Evolutionary conservation across 2,113 vertebrate genomes (phyloP).

Genomic region (Periophthalmodon schlosseri): DNA sequence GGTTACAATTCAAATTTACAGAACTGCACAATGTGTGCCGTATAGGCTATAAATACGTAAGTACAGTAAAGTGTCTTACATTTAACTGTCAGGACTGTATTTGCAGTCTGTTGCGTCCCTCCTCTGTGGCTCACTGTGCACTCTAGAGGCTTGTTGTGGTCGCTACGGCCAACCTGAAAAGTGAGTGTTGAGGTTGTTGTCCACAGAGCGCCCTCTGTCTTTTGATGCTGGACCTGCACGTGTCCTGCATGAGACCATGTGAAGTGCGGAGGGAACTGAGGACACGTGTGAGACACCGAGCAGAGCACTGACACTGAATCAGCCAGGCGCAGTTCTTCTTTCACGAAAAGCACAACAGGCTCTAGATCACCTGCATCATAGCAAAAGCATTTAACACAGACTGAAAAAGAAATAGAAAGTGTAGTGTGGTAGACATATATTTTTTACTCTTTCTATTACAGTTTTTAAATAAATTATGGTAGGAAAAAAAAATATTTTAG

Average conservation of each 20-base stretch:
- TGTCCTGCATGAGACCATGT: conserved; percentile 65
- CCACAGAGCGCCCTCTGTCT: conserved; percentile 48
- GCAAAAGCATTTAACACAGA: conserved; percentile 8
- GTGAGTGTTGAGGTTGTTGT: conserved; percentile 53
- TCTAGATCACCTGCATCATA: conserved; percentile 36
- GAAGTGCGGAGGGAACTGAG: conserved; percentile 56
- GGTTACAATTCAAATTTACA: no score
- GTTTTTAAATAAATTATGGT: no score
- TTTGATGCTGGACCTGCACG: not conserved
- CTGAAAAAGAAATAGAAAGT: not conserved
- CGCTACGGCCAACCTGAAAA: conserved; percentile 48
- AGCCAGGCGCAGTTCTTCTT: conserved; percentile 25
- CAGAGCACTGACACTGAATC: conserved; percentile 45
- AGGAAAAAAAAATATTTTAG: not conserved
- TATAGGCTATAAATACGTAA: not conserved
- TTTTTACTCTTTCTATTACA: no score
- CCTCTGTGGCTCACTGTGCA: conserved; percentile 53
- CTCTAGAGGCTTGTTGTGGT: conserved; percentile 52
- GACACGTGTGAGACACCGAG: conserved; percentile 67
- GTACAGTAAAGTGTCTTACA: conserved; percentile 49
- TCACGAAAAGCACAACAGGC: conserved; percentile 26
- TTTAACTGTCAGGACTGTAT: conserved; percentile 52
- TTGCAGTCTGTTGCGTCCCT: not conserved
- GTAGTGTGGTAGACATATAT: no score
- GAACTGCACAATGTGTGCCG: not conserved